phyloP scores from a whole-genome alignment of 2,113 vertebrate genomes.

The Cebus imitator region DNA sequence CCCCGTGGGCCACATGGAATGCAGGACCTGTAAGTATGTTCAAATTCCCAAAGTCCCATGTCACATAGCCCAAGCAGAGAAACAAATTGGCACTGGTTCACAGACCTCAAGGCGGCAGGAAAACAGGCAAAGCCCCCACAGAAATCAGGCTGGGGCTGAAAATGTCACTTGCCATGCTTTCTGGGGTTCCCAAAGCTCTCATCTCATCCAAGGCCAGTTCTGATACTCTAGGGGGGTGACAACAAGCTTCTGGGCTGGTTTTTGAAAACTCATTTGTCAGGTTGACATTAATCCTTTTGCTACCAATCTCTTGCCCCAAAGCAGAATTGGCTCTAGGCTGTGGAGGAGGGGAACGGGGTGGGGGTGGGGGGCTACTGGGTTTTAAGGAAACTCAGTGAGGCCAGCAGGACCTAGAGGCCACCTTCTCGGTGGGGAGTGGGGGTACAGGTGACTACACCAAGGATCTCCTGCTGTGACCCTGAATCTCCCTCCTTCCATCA shows the following conservation, averaged over 20 bases:
- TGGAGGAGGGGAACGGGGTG: neutral
- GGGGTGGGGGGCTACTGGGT: neutral
- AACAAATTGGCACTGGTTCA: neutral
- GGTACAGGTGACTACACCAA: neutral
- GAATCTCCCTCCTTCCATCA: neutral
- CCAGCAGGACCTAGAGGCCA: neutral
- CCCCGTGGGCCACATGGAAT: fast-evolving
- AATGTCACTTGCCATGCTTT: neutral
- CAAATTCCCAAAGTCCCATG: neutral
- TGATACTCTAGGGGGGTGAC: neutral
- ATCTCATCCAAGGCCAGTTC: neutral
- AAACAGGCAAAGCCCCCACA: neutral
- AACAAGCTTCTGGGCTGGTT: neutral
- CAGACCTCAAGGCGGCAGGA: neutral
- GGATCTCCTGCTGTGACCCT: neutral
- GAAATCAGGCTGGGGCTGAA: neutral
- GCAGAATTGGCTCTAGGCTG: neutral
- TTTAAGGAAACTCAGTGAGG: neutral
- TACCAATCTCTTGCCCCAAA: neutral
- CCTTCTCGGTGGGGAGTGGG: neutral
- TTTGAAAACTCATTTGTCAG: constrained; percentile 37
- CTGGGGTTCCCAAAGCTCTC: neutral
- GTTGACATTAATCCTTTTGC: constrained; percentile 21
- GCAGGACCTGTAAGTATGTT: neutral
- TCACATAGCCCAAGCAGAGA: neutral